phyloP scores from a whole-genome alignment of 2,113 vertebrate genomes.

The Pygoscelis antarcticus region DNA sequence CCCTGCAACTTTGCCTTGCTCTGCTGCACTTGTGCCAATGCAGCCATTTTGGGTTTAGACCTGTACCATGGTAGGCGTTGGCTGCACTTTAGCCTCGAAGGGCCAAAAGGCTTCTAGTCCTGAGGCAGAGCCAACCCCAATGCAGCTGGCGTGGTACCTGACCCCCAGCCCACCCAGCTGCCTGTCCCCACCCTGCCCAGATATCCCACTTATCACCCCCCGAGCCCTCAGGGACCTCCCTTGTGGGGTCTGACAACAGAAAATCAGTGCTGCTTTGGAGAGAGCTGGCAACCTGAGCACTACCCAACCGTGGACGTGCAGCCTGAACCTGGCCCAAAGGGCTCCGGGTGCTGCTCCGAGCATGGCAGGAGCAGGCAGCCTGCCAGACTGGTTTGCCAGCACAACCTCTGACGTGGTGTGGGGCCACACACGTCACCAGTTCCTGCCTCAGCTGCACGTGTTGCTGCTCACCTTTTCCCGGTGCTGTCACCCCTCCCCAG shows the following conservation, averaged over 20 bases:
- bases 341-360: background rate
- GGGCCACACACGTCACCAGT: accelerated
- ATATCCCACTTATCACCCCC: background rate
- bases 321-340: background rate
- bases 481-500: background rate
- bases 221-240: background rate
- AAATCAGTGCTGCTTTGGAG: background rate
- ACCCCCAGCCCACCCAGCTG: background rate
- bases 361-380: background rate
- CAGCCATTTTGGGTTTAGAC: background rate
- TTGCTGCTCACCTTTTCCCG: background rate
- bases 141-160: background rate
- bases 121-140: background rate
- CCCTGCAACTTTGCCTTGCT: background rate
- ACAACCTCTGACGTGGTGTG: background rate
- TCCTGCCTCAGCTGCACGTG: background rate
- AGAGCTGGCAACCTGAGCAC: background rate
- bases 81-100: background rate
- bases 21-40: background rate
- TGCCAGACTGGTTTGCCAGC: background rate
- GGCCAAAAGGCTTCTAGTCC: background rate
- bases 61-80: accelerated
- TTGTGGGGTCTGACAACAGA: background rate
- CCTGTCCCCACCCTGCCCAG: background rate
- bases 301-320: background rate